A percentile compares a stretch with the other conserved stretches of the same genome.
These are phyloP conservation scores for Sisor rabdophorus DNA, from an alignment of 2,113 vertebrate genomes.

Conservation along the genomic window DNA sequence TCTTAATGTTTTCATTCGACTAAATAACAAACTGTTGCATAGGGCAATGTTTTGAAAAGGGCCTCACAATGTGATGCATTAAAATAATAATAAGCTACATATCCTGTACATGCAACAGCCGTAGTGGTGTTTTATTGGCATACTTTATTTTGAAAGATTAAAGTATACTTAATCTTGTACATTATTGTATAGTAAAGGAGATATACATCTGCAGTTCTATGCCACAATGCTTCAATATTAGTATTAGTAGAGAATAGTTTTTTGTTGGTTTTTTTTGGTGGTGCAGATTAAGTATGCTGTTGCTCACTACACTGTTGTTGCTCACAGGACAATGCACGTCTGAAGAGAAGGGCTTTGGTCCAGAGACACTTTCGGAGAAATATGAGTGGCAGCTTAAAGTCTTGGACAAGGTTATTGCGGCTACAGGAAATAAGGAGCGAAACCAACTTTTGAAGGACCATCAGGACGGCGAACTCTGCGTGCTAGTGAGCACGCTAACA, in stretches of 20 bases:
- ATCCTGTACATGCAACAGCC: too few relatives aligned
- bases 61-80: too few relatives aligned
- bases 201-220: slow-evolving; percentile 10
- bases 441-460: slow-evolving; percentile 64
- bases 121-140: too few relatives aligned
- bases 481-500: slow-evolving; percentile 59
- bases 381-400: slow-evolving; percentile 68
- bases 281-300: not conserved
- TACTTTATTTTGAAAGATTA: too few relatives aligned
- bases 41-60: too few relatives aligned
- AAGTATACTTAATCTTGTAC: not conserved
- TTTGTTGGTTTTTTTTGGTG: slow-evolving; percentile 5
- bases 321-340: slow-evolving; percentile 39
- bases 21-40: too few relatives aligned
- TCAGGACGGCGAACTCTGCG: slow-evolving; percentile 56
- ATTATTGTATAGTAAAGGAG: slow-evolving; percentile 2
- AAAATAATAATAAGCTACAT: too few relatives aligned
- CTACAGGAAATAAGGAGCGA: slow-evolving; percentile 61
- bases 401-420: slow-evolving; percentile 57
- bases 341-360: slow-evolving; percentile 39
- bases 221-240: not conserved
- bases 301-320: not conserved
- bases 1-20: too few relatives aligned
- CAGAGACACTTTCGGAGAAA: slow-evolving; percentile 64
- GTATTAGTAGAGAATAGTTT: not conserved